Percentiles rank a stretch among this genome's conserved stretches.
Conservation (phyloP, 2,797 vertebrate genomes). For the Pterois miles region DNA sequence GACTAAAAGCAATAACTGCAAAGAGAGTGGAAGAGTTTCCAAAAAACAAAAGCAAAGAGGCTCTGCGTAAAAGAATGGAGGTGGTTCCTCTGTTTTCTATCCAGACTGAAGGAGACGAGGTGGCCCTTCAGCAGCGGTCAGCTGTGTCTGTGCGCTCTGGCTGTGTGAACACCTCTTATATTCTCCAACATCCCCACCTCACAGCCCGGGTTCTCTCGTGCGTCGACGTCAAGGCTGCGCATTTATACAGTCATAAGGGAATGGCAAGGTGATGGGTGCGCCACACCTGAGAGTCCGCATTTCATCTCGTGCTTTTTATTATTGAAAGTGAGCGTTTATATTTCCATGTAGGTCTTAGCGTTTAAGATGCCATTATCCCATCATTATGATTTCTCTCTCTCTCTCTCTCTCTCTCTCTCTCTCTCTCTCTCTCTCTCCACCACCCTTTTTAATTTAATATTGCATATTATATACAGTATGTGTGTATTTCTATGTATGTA, state of each 20-base stretch:
- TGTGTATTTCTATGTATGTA: no score
- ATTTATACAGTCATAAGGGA: background rate
- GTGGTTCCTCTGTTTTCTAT: background rate
- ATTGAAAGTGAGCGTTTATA: no score
- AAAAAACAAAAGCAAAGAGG: background rate
- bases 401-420: no score
- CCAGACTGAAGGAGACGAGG: background rate
- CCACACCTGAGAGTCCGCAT: background rate
- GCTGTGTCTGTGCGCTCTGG: background rate
- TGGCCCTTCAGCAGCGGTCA: background rate
- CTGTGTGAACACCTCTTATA: slow-evolving; percentile 4
- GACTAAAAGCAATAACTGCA: background rate
- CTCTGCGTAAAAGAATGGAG: background rate
- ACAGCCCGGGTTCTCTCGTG: background rate
- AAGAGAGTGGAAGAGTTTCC: background rate
- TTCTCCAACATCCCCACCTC: slow-evolving; percentile 22
- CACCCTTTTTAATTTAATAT: no score
- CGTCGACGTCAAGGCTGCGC: slow-evolving; percentile 69
- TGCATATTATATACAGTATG: no score
- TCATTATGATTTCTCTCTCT: no score
- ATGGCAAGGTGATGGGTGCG: background rate
- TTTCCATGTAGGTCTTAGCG: no score
- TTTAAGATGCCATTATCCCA: no score
- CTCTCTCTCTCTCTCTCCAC: no score
- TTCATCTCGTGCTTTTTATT: background rate